A percentile compares a stretch with the other conserved stretches of the same genome.
These are phyloP conservation scores for Diarsia rubi DNA, from an alignment of 2,888 invertebrate species.

Conservation along the genomic window DNA sequence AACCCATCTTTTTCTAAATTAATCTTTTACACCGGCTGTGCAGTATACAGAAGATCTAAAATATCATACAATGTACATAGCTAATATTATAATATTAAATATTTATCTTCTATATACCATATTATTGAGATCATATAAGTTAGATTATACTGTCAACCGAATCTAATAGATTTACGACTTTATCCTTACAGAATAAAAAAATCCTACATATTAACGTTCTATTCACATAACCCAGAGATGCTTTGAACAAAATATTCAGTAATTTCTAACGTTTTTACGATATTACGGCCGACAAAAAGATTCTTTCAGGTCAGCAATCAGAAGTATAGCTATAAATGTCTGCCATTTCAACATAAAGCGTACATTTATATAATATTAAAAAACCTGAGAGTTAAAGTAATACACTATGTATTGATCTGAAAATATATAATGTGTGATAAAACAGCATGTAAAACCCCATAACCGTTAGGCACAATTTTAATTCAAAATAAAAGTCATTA, in stretches of 20 bases:
- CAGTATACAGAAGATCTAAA: no score
- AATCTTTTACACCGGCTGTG: no score
- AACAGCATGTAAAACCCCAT: not conserved
- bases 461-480: not conserved
- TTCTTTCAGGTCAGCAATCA: constrained; percentile 43
- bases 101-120: no score
- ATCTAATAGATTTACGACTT: constrained; percentile 8
- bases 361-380: constrained; percentile 23
- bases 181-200: constrained; percentile 21
- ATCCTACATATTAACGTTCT: constrained; percentile 8
- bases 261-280: constrained; percentile 40
- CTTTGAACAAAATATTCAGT: constrained; percentile 48
- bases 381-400: constrained; percentile 28
- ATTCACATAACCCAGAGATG: constrained; percentile 17
- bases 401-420: not conserved
- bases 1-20: no score
- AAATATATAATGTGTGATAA: not conserved
- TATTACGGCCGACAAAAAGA: constrained; percentile 30
- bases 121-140: not conserved
- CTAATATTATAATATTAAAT: no score
- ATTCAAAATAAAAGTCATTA: not conserved
- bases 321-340: constrained; percentile 36
- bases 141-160: not conserved
- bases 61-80: no score
- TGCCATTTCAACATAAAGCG: constrained; percentile 22